Evolutionary conservation across 2,797 vertebrate species (phyloP).

Genomic region (Acanthurus leucopareius): DNA sequence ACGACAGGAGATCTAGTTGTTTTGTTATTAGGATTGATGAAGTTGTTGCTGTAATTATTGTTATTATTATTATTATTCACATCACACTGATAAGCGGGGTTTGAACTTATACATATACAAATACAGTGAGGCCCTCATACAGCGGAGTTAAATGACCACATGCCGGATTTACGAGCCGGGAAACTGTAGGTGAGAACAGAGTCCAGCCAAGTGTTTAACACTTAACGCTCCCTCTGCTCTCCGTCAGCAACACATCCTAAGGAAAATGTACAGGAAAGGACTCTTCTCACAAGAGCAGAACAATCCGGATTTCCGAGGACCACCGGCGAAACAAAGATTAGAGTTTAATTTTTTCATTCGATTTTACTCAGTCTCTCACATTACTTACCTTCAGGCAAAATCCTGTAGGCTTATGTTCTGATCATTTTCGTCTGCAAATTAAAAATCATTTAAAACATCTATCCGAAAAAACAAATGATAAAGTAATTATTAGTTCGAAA

Average conservation of each 20-base stretch:
- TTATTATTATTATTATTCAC: background rate
- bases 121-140: background rate
- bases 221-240: conserved; percentile 50
- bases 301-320: background rate
- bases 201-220: conserved; percentile 39
- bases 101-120: no score
- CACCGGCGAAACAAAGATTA: background rate
- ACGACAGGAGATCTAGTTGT: background rate
- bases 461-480: background rate
- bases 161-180: conserved; percentile 37
- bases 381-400: background rate
- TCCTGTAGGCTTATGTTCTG: background rate
- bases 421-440: background rate
- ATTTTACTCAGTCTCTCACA: background rate
- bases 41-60: background rate
- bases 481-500: no score
- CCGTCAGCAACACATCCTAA: conserved; percentile 46
- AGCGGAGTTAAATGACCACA: background rate
- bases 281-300: background rate
- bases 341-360: background rate
- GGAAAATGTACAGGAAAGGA: background rate
- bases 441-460: background rate
- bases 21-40: no score
- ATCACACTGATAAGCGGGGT: background rate
- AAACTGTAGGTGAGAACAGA: conserved; percentile 53